These are phyloP conservation scores for Marronus borbonicus DNA, from an alignment of 2,888 invertebrate genomes.

Conservation along the genomic window DNA sequence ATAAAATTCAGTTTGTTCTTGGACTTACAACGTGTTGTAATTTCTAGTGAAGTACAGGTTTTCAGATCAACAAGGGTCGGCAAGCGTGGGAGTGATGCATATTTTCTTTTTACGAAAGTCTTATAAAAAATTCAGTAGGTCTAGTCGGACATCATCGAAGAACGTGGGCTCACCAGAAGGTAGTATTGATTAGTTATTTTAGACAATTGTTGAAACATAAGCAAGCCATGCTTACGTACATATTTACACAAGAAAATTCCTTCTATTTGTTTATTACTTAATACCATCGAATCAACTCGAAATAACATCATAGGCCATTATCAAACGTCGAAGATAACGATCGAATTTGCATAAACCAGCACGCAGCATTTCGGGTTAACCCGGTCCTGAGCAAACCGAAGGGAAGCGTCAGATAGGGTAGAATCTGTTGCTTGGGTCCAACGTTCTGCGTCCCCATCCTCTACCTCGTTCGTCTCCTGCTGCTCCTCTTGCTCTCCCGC, in stretches of 20 bases:
- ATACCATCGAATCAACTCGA: conserved; percentile 24
- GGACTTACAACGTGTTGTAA: too few relatives aligned
- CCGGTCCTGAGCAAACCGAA: conserved; percentile 38
- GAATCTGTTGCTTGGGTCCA: conserved; percentile 63
- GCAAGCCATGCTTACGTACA: not conserved
- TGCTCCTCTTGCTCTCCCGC: not conserved
- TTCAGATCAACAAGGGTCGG: too few relatives aligned
- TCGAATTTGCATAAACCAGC: conserved; percentile 38
- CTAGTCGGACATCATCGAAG: too few relatives aligned
- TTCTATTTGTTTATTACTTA: conserved; percentile 19
- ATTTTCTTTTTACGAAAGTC: too few relatives aligned
- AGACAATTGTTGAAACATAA: too few relatives aligned
- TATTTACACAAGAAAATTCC: not conserved
- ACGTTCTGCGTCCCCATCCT: conserved; percentile 45
- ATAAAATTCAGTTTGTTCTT: too few relatives aligned
- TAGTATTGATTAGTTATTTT: too few relatives aligned
- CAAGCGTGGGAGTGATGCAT: too few relatives aligned
- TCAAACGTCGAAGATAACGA: conserved; percentile 24
- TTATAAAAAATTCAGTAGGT: too few relatives aligned
- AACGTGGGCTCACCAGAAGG: too few relatives aligned
- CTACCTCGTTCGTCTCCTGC: not conserved
- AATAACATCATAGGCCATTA: conserved; percentile 33
- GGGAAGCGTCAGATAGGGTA: conserved; percentile 44
- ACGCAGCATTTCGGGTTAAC: conserved; percentile 29
- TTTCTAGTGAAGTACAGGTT: too few relatives aligned